Evolutionary conservation across 2,888 invertebrate species (phyloP).

Genomic region (Scaeva pyrastri): DNA sequence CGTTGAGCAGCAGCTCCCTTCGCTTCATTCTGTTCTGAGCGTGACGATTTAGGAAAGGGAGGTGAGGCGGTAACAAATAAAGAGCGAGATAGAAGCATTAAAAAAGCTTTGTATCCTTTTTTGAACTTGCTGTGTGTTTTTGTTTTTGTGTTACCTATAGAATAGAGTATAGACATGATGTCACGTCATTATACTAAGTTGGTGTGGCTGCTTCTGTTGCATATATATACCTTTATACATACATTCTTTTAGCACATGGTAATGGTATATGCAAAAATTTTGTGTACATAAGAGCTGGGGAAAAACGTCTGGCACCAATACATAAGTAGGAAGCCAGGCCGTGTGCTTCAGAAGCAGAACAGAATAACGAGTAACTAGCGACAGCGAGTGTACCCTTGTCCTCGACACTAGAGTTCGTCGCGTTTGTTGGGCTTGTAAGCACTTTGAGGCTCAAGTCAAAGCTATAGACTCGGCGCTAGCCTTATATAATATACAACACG

Average conservation of each 20-base stretch:
- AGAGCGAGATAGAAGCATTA: conserved; percentile 65
- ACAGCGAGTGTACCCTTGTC: conserved; percentile 71
- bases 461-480: conserved; percentile 56
- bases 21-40: conserved; percentile 34
- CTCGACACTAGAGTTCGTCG: conserved; percentile 74
- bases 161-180: conserved; percentile 75
- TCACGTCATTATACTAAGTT: conserved; percentile 73
- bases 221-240: conserved; percentile 40
- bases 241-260: conserved; percentile 75
- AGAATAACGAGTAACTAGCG: conserved; percentile 47
- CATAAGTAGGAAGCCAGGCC: conserved; percentile 37
- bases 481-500: conserved; percentile 66
- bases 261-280: conserved; percentile 54
- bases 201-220: conserved; percentile 38
- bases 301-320: conserved; percentile 74
- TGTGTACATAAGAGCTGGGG: conserved; percentile 62
- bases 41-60: not conserved
- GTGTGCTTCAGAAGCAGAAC: conserved; percentile 30
- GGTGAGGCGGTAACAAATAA: conserved; percentile 22
- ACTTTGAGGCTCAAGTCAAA: conserved; percentile 63
- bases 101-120: conserved; percentile 74
- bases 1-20: conserved; percentile 37
- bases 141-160: no score
- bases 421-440: conserved; percentile 73
- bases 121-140: conserved; percentile 73